A percentile compares a stretch with the other conserved stretches of the same genome.
These are phyloP conservation scores for Clarias magur DNA, from an alignment of 2,113 vertebrate genomes.

Conservation along the genomic window DNA sequence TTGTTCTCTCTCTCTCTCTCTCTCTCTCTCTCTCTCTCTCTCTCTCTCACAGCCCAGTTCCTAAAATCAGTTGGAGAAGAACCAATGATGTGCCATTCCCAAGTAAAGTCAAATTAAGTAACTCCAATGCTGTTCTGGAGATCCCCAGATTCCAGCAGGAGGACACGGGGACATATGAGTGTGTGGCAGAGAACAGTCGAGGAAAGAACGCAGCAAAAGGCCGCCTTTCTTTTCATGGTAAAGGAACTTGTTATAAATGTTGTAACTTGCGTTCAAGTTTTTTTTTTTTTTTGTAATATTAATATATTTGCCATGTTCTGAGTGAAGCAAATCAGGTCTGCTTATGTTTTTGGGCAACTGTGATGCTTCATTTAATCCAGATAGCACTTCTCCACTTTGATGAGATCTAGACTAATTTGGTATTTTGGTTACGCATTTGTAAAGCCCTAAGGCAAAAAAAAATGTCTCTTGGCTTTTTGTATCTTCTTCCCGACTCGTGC, in stretches of 20 bases:
- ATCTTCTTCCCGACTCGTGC: background rate
- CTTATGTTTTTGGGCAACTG: background rate
- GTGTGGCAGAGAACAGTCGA: constrained; percentile 87
- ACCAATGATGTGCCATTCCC: constrained; percentile 85
- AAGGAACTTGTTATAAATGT: constrained; percentile 46
- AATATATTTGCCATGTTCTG: background rate
- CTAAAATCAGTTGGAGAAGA: constrained; percentile 92
- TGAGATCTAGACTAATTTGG: background rate
- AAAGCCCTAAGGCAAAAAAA: background rate
- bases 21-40: constrained; percentile 50
- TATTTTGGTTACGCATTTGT: background rate
- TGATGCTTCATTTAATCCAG: background rate
- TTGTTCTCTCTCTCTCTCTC: background rate
- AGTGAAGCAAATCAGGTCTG: background rate
- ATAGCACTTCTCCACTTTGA: background rate
- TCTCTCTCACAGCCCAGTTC: constrained; percentile 80
- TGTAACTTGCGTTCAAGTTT: background rate
- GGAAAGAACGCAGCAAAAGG: constrained; percentile 88
- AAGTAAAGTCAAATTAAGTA: constrained; percentile 84
- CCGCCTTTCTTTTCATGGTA: constrained; percentile 91
- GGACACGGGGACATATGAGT: constrained; percentile 89
- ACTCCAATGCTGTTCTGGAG: constrained; percentile 87
- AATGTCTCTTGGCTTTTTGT: background rate
- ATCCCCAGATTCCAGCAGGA: constrained; percentile 91
- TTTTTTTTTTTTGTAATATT: background rate